These are phyloP conservation scores for Eutrigla gurnardus DNA, from an alignment of 2,797 vertebrate genomes.

Conservation along the genomic window DNA sequence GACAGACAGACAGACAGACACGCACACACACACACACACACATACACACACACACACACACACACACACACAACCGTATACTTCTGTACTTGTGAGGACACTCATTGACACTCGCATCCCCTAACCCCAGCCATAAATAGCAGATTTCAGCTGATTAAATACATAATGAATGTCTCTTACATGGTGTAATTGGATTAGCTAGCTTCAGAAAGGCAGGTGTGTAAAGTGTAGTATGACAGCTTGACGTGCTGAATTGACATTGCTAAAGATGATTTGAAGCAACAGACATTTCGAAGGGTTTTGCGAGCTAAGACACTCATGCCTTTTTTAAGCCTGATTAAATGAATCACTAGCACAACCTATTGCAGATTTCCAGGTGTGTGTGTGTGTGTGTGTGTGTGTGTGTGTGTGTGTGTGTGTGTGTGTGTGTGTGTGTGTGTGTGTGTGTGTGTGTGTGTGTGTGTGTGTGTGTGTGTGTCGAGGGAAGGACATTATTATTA, in stretches of 20 bases:
- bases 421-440: slow-evolving; percentile 15
- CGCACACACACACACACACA: slow-evolving; percentile 30
- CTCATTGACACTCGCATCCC: no score
- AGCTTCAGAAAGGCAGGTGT: background rate
- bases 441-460: slow-evolving; percentile 8
- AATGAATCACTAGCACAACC: background rate
- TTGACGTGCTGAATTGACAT: background rate
- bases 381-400: slow-evolving; percentile 5
- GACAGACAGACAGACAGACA: no score
- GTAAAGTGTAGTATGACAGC: no score
- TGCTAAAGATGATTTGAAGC: background rate
- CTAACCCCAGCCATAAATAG: background rate
- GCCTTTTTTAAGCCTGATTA: background rate
- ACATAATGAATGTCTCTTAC: background rate
- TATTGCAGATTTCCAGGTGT: background rate
- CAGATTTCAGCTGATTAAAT: background rate
- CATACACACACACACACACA: slow-evolving; percentile 31
- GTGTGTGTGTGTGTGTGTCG: slow-evolving; percentile 5
- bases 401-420: slow-evolving; percentile 8
- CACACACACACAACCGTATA: slow-evolving; percentile 16
- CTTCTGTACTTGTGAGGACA: no score
- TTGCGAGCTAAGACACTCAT: background rate
- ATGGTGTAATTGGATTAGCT: background rate
- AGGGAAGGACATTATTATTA: background rate
- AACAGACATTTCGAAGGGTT: no score